phyloP scores from a whole-genome alignment of 2,797 vertebrate genomes.

The Bryconaethiops microstoma region DNA sequence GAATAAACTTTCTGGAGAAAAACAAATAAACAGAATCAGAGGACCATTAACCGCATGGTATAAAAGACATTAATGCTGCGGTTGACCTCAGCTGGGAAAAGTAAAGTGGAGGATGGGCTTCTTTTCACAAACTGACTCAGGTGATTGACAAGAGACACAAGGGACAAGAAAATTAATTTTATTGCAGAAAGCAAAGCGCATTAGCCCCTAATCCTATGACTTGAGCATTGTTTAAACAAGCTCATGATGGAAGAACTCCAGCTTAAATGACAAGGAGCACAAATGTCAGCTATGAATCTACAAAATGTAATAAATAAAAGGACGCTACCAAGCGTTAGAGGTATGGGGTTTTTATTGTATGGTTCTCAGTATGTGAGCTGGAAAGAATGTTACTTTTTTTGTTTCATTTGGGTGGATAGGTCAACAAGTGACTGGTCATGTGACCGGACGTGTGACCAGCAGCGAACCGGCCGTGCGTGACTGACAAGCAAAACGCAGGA shows the following conservation, averaged over 20 bases:
- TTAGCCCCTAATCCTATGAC: slow-evolving; percentile 36
- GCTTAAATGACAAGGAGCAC: not conserved
- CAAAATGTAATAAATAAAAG: not conserved
- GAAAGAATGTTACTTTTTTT: not conserved
- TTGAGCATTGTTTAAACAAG: slow-evolving; percentile 29
- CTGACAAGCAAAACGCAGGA: not conserved
- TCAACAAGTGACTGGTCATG: not conserved
- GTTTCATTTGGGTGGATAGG: not conserved
- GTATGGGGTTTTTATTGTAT: not conserved
- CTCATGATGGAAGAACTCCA: slow-evolving; percentile 7
- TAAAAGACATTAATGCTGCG: slow-evolving; percentile 11
- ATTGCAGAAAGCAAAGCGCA: slow-evolving; percentile 19
- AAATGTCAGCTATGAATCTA: not conserved
- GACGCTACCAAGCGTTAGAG: too few species aligned
- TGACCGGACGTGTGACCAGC: not conserved
- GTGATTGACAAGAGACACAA: slow-evolving; percentile 15
- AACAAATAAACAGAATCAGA: not conserved
- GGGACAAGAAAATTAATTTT: slow-evolving; percentile 33
- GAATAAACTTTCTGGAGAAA: not conserved
- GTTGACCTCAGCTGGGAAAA: slow-evolving; percentile 24
- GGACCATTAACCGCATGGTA: slow-evolving; percentile 9
- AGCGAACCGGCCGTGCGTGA: not conserved
- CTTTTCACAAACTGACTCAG: not conserved
- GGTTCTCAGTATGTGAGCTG: not conserved
- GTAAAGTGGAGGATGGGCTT: slow-evolving; percentile 17